phyloP scores from a whole-genome alignment of 2,113 vertebrate genomes.

The Gulo gulo region DNA sequence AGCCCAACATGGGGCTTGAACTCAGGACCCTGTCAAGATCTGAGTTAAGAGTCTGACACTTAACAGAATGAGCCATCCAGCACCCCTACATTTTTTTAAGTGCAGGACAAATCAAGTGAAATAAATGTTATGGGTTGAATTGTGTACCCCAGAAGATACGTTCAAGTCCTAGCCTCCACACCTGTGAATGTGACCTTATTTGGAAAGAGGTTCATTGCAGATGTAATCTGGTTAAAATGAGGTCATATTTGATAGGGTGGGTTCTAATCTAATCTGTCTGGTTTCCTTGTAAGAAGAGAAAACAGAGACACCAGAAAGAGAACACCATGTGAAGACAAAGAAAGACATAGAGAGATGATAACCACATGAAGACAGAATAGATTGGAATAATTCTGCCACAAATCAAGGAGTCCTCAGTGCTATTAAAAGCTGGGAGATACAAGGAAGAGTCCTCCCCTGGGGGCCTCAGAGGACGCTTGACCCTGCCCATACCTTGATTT shows the following conservation, averaged over 20 bases:
- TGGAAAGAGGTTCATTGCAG: neutral
- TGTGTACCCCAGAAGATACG: neutral
- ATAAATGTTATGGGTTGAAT: neutral
- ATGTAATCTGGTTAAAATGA: neutral
- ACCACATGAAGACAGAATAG: neutral
- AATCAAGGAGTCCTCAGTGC: neutral
- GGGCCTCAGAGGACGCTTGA: neutral
- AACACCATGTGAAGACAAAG: neutral
- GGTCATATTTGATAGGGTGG: neutral
- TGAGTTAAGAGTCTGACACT: neutral
- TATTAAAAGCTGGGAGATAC: neutral
- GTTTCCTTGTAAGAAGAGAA: neutral
- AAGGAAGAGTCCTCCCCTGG: neutral
- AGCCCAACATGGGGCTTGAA: neutral
- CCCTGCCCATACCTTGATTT: neutral
- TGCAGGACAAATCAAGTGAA: neutral
- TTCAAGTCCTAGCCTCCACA: neutral
- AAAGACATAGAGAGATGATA: neutral
- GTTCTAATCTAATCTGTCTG: neutral
- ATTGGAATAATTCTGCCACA: neutral
- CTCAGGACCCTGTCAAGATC: neutral
- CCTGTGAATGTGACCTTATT: neutral
- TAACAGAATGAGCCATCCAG: neutral
- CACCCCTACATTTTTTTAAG: neutral
- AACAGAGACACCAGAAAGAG: neutral